These are phyloP conservation scores for Piliocolobus tephrosceles DNA, from an alignment of 2,113 vertebrate species.

Conservation along the genomic window DNA sequence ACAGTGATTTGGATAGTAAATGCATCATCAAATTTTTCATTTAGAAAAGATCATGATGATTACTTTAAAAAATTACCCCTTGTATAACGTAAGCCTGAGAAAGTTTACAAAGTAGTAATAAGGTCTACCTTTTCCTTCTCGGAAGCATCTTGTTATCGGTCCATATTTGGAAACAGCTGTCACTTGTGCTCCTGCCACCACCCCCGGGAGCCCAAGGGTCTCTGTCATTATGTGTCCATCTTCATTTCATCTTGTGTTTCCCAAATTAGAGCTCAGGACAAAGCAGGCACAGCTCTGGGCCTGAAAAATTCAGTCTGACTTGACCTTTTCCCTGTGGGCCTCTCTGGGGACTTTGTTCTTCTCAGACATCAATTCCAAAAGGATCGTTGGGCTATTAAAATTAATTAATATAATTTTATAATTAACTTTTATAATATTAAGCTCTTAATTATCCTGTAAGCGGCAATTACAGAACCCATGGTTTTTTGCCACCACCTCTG, in stretches of 20 bases:
- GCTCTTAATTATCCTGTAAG: slow-evolving; percentile 58
- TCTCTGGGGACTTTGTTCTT: background rate
- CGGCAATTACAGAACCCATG: background rate
- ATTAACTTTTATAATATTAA: slow-evolving; percentile 61
- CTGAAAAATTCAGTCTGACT: background rate
- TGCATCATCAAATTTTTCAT: background rate
- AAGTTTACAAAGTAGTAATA: background rate
- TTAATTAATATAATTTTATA: slow-evolving; percentile 68
- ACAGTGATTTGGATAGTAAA: background rate
- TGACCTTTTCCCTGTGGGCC: background rate
- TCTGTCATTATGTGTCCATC: background rate
- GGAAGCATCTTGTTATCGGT: background rate
- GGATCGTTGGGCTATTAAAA: slow-evolving; percentile 17
- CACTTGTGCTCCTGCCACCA: fast-evolving
- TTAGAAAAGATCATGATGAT: background rate
- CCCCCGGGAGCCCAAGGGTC: background rate
- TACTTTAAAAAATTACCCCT: background rate
- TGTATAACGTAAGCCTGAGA: background rate
- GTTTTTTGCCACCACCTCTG: background rate
- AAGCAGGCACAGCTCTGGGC: background rate
- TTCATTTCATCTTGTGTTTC: background rate
- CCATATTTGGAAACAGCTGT: background rate
- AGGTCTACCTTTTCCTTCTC: background rate
- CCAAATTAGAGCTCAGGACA: background rate
- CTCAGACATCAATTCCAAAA: slow-evolving; percentile 28